Percentiles rank a stretch among this genome's conserved stretches.
These are phyloP conservation scores for Stegana nigrithorax DNA, from an alignment of 2,888 invertebrate genomes.

Conservation along the genomic window DNA sequence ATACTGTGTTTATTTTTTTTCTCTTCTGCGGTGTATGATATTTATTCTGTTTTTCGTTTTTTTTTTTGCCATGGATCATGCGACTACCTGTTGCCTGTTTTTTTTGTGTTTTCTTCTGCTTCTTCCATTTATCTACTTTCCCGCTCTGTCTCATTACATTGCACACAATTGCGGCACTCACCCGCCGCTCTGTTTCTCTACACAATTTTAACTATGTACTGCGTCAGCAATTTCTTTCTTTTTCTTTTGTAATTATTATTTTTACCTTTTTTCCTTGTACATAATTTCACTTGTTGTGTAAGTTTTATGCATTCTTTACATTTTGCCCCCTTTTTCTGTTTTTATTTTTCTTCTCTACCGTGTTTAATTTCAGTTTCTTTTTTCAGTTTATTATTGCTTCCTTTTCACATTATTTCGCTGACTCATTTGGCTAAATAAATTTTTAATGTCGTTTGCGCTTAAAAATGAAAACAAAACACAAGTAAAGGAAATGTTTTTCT, in stretches of 20 bases:
- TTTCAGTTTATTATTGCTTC: conserved; percentile 36
- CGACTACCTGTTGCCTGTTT: conserved; percentile 41
- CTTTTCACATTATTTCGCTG: conserved; percentile 47
- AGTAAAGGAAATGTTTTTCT: too few relatives aligned
- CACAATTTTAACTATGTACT: neutral
- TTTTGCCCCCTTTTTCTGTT: conserved; percentile 27
- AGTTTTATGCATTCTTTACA: neutral
- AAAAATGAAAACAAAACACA: neutral
- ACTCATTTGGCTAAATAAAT: conserved; percentile 40
- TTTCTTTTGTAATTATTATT: conserved; percentile 21
- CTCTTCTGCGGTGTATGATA: conserved; percentile 14
- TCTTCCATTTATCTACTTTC: neutral
- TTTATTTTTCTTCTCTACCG: conserved; percentile 32
- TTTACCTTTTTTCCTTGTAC: conserved; percentile 12
- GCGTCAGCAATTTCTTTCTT: conserved; percentile 25
- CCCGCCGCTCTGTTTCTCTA: neutral
- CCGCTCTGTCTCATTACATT: neutral
- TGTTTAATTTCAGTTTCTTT: too few relatives aligned
- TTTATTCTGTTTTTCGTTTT: neutral
- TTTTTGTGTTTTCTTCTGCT: conserved; percentile 15
- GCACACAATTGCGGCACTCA: neutral
- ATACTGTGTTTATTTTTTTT: too few relatives aligned
- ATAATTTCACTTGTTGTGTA: conserved; percentile 9
- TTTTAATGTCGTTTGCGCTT: conserved; percentile 19
- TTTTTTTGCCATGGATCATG: neutral